Evolutionary conservation across 2,888 invertebrate species (phyloP).

Genomic region (Andrena bicolor): DNA sequence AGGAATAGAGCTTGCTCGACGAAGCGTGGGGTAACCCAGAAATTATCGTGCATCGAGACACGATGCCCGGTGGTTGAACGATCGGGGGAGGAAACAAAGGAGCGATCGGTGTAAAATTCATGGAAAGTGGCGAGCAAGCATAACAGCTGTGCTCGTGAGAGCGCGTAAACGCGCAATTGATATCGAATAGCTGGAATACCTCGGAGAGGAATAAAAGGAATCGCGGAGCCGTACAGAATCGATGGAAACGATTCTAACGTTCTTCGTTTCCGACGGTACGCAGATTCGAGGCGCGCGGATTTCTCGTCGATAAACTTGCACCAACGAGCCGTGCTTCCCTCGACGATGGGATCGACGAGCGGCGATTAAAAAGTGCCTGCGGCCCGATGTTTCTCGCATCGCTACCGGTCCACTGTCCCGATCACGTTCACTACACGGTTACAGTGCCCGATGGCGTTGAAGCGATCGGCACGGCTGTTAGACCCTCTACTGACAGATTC

Average conservation of each 20-base stretch:
- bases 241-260: constrained; percentile 30
- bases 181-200: constrained; percentile 32
- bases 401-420: neutral
- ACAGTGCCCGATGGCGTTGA: neutral
- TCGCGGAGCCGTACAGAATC: constrained; percentile 27
- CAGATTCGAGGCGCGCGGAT: constrained; percentile 43
- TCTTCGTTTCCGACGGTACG: constrained; percentile 19
- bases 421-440: neutral
- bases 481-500: too few species aligned
- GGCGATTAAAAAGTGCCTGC: constrained; percentile 25
- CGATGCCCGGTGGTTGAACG: neutral
- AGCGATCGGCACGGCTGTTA: neutral
- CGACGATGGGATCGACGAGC: constrained; percentile 36
- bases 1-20: neutral
- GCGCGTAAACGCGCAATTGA: constrained; percentile 46
- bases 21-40: neutral
- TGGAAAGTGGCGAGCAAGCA: constrained; percentile 23
- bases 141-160: constrained; percentile 5
- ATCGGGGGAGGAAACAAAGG: constrained; percentile 1
- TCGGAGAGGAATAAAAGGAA: constrained; percentile 46
- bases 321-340: constrained; percentile 51
- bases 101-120: constrained; percentile 31
- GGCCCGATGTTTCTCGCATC: constrained; percentile 2
- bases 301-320: constrained; percentile 63
- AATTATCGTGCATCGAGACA: constrained; percentile 20